Evolutionary conservation across 2,888 invertebrate species (phyloP), one percentile per base, ranked within the genome.

Genomic region (Xanthia togata): DNA sequence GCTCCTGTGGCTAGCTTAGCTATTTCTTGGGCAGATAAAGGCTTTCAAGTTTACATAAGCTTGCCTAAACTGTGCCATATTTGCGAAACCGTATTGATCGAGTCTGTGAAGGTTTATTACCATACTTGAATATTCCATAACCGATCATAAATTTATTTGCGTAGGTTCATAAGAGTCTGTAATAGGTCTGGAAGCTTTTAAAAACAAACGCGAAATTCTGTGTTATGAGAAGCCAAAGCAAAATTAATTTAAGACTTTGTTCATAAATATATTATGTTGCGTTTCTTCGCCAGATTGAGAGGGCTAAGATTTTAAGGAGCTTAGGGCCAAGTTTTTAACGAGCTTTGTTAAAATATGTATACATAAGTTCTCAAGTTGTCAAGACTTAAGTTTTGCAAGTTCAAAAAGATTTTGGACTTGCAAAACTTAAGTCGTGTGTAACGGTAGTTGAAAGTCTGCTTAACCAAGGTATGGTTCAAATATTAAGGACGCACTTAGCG

Each of bases 271-370:
- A 60, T 64, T 23, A 60, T 31, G 65, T 67, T 14, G 44, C 26
- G 14, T 60, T 55, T 47, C 38, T 60, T 11, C 60, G 67, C 35
- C 35, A 71, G n/a, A 60, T 68, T 73, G 44, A 55, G 70, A 26
- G 9, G 41, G 38, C 59, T 68, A 68, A 68, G 31, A 76, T 47
- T 67, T 78, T 69, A 69, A 63, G 57, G 60, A 47, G 44, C 69
- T 67, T 64, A 55, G 12, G 35, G 8, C 55, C 11, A 83, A 83
- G 63, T 77, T 86, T 59, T 41, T 78, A 77, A 77, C 65, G 67
- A 83, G 83, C 5, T 83, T 78, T n/a, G 41, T 83, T 70, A 55
- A 77, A 73, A 83, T 83, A 71, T 82, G 82, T 76, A 75, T 50
- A 65, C 44, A 23, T 26, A 73, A 70, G 14, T 64, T 68, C 35